Conservation (phyloP, 37 sponge, comb jelly and placozoan species). For the Beroe forskalii region DNA sequence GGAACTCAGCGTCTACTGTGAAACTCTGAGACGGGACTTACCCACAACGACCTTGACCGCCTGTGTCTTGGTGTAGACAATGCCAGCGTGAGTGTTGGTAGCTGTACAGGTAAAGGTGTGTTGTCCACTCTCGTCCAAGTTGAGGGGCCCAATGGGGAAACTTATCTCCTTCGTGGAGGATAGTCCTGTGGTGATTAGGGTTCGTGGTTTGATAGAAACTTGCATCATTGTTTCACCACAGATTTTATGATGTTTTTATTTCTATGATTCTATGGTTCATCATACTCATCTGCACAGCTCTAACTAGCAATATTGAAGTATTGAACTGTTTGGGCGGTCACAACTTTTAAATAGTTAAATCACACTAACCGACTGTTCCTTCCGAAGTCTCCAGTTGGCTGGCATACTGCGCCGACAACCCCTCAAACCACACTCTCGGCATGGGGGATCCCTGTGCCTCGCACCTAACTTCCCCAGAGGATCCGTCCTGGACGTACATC, state of each 20-base stretch:
- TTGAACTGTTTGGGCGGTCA: no score
- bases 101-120: conserved; percentile 19
- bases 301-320: no score
- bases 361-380: neutral
- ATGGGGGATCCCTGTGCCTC: conserved; percentile 27
- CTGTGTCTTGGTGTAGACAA: neutral
- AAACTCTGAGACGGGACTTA: no score
- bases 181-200: neutral
- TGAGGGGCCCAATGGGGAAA: conserved; percentile 37
- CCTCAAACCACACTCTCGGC: neutral
- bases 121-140: neutral
- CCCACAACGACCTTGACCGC: conserved; percentile 1
- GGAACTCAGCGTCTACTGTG: no score
- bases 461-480: neutral
- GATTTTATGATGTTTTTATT: no score
- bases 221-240: no score
- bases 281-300: no score
- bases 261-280: no score
- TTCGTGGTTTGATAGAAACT: no score
- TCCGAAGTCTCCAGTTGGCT: neutral
- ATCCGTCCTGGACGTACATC: conserved; percentile 14
- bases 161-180: neutral
- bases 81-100: neutral
- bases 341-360: no score
- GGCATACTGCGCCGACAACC: neutral